phyloP scores from a whole-genome alignment of 2,113 vertebrate genomes.

The Pampusana beccarii region DNA sequence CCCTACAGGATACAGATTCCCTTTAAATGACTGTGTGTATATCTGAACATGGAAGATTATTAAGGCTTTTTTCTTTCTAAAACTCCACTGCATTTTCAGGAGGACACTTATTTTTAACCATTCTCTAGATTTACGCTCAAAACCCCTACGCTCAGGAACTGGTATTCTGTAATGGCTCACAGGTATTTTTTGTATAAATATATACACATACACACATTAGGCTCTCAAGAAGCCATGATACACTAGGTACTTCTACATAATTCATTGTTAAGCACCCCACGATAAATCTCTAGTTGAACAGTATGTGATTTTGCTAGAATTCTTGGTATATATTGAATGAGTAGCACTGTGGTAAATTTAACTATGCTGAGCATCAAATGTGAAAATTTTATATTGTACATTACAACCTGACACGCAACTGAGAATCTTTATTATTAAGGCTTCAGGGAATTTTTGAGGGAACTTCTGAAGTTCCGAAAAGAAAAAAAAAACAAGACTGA shows the following conservation, averaged over 20 bases:
- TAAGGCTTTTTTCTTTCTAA: not conserved
- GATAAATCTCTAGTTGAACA: slow-evolving; percentile 25
- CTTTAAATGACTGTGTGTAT: not conserved
- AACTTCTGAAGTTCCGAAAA: slow-evolving; percentile 57
- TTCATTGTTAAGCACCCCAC: slow-evolving; percentile 56
- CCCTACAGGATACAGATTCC: not conserved
- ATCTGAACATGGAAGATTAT: not conserved
- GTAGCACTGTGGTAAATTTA: slow-evolving; percentile 47
- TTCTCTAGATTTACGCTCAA: not conserved
- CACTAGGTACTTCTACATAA: slow-evolving; percentile 37
- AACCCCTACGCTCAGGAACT: not conserved
- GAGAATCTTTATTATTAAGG: slow-evolving; percentile 44
- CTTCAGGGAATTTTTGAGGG: slow-evolving; percentile 56
- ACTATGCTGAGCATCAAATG: slow-evolving; percentile 2
- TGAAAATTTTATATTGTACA: slow-evolving; percentile 12
- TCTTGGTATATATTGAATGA: not conserved
- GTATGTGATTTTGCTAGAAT: slow-evolving; percentile 29
- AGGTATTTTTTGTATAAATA: slow-evolving; percentile 51
- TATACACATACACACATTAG: slow-evolving; percentile 33
- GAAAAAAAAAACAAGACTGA: not conserved
- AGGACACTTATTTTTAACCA: slow-evolving; percentile 35
- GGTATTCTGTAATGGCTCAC: not conserved
- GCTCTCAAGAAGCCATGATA: slow-evolving; percentile 29
- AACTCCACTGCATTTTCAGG: not conserved
- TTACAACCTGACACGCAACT: not conserved